Conservation (phyloP, 1,140 invertebrate genomes). For the Sinonovacula constricta region DNA sequence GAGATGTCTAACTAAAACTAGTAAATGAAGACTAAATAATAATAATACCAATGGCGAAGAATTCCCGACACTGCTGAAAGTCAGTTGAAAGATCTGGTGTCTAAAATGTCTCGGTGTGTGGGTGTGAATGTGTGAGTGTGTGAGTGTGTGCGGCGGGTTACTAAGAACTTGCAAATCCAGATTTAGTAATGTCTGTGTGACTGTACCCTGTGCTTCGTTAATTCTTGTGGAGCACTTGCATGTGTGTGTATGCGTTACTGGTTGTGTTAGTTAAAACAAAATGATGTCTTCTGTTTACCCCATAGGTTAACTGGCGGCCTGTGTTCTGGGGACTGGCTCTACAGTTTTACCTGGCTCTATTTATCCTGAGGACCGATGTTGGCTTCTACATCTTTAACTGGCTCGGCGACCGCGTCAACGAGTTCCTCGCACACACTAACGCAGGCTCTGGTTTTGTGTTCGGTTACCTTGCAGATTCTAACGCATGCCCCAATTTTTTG, state of each 20-base stretch:
- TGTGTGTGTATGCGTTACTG: not conserved
- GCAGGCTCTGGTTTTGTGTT: slow-evolving; percentile 92
- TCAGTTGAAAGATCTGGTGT: too few species aligned
- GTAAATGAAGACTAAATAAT: too few species aligned
- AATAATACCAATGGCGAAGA: too few species aligned
- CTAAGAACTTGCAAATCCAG: too few species aligned
- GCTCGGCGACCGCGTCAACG: slow-evolving; percentile 84
- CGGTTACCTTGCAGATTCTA: too few species aligned
- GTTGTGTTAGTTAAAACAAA: not conserved
- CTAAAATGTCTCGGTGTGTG: too few species aligned
- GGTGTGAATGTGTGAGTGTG: too few species aligned
- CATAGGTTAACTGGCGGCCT: slow-evolving; percentile 73
- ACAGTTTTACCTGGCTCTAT: slow-evolving; percentile 91
- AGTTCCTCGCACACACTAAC: slow-evolving; percentile 89
- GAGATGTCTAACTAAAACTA: too few species aligned
- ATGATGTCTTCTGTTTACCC: not conserved
- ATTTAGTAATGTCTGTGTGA: not conserved
- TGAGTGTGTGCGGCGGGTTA: too few species aligned
- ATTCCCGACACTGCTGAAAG: too few species aligned
- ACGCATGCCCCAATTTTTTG: too few species aligned
- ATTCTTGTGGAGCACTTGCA: not conserved
- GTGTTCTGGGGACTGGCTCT: slow-evolving; percentile 86
- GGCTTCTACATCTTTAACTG: slow-evolving; percentile 89
- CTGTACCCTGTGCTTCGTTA: not conserved
- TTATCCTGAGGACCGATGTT: slow-evolving; percentile 91